phyloP scores from a whole-genome alignment of 2,797 vertebrate species.

The Gallirallus australis region DNA sequence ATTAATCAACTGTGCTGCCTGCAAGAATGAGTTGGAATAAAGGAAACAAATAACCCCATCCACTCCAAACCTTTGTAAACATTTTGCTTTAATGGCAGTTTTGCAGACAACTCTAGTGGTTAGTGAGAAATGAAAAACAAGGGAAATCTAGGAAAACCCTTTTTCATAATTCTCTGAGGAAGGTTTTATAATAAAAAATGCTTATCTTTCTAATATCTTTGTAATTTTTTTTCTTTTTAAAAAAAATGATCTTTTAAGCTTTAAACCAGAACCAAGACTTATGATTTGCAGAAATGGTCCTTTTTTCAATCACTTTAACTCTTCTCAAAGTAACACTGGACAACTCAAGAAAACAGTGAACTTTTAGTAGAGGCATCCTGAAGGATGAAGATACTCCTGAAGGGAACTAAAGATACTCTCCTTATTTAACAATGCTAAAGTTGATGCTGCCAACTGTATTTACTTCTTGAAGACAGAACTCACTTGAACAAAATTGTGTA shows the following conservation, averaged over 20 bases:
- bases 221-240: too few relatives aligned
- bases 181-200: neutral
- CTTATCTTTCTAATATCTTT: neutral
- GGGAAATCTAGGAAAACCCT: neutral
- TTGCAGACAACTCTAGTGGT: neutral
- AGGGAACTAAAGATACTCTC: neutral
- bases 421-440: neutral
- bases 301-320: neutral
- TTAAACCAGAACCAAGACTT: neutral
- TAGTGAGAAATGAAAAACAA: neutral
- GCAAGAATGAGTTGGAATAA: neutral
- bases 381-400: neutral
- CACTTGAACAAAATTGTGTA: neutral
- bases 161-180: neutral
- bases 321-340: neutral
- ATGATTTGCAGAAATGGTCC: neutral
- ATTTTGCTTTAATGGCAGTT: neutral
- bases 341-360: neutral
- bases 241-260: neutral
- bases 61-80: neutral
- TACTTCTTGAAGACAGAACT: neutral
- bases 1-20: neutral
- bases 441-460: neutral
- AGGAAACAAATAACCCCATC: neutral
- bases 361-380: neutral